Conservation (phyloP, 2,113 vertebrate genomes). For the Prolemur simus region DNA sequence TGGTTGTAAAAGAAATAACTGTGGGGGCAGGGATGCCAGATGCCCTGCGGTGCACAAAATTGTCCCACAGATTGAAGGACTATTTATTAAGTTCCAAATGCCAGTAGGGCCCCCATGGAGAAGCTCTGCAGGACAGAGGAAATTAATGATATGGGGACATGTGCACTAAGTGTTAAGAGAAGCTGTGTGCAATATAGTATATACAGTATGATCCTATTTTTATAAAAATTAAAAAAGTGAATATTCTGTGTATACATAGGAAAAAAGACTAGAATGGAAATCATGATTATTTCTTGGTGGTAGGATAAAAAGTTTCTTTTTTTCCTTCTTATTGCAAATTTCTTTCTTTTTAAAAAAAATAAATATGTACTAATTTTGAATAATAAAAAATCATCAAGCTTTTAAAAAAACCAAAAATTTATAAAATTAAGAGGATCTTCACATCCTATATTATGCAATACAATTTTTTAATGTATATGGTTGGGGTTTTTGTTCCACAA, state of each 20-base stretch:
- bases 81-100: background rate
- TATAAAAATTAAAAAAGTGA: background rate
- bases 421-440: background rate
- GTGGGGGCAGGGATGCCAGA: background rate
- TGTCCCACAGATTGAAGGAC: background rate
- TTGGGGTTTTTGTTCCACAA: background rate
- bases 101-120: background rate
- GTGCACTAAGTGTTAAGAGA: background rate
- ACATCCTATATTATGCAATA: background rate
- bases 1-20: background rate
- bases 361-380: background rate
- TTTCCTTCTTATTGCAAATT: background rate
- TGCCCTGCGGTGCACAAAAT: too few relatives aligned
- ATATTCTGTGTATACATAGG: background rate
- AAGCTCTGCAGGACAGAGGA: background rate
- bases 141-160: background rate
- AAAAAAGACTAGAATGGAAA: background rate
- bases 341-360: background rate
- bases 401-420: background rate
- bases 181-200: background rate
- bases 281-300: background rate
- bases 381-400: background rate
- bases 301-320: background rate
- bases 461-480: background rate
- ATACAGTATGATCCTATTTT: background rate